A percentile compares a stretch with the other conserved stretches of the same genome.
phyloP scores from a whole-genome alignment of 2,797 vertebrate species.

The Anisognathus igniventris region DNA sequence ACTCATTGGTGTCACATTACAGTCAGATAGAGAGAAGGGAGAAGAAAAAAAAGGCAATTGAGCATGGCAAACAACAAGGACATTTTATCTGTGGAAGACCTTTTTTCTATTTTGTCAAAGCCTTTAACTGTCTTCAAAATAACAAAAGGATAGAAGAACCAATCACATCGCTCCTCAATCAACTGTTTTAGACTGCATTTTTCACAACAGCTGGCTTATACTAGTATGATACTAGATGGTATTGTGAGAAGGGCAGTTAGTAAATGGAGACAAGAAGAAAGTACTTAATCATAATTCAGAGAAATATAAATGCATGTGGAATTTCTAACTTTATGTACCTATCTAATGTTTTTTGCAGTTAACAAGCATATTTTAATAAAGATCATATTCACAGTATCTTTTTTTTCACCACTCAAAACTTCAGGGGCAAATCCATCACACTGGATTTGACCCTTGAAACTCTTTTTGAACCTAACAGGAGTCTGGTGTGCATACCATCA shows the following conservation, averaged over 20 bases:
- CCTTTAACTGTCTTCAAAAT: neutral
- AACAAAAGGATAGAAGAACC: neutral
- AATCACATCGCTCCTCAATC: neutral
- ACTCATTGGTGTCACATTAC: neutral
- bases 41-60: conserved; percentile 23
- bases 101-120: neutral
- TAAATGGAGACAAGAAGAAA: neutral
- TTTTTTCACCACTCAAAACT: neutral
- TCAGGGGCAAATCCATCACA: neutral
- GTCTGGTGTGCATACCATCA: neutral
- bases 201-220: neutral
- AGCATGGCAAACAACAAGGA: neutral
- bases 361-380: neutral
- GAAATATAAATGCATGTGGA: neutral
- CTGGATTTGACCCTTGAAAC: neutral
- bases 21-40: neutral
- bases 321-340: neutral
- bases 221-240: neutral
- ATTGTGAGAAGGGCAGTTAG: neutral
- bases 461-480: neutral
- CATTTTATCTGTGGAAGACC: neutral
- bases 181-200: neutral
- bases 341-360: neutral
- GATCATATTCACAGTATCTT: neutral
- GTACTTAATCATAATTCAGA: neutral